phyloP scores from a whole-genome alignment of 37 sponge, comb jelly and placozoan species.

The Axinella damicornis region DNA sequence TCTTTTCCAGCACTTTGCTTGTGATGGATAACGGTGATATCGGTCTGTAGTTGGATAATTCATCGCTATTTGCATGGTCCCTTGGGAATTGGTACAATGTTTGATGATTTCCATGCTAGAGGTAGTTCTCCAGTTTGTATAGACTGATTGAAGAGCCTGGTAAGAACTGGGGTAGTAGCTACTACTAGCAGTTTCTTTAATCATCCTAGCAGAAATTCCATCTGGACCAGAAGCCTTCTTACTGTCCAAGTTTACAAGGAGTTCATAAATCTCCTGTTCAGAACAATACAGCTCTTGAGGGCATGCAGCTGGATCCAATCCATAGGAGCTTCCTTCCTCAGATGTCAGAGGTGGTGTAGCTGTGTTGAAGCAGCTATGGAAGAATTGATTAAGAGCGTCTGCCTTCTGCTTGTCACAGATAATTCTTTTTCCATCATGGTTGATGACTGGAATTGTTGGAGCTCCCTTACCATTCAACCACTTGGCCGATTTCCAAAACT shows the following conservation, averaged over 20 bases:
- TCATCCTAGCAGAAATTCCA: conserved; percentile 1
- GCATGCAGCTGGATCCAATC: no score
- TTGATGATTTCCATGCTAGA: neutral
- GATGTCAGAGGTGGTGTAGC: neutral
- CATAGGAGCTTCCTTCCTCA: neutral
- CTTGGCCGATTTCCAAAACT: neutral
- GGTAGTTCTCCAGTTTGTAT: neutral
- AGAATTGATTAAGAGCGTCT: neutral
- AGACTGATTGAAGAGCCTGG: neutral
- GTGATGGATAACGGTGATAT: conserved; percentile 4
- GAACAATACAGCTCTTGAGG: neutral
- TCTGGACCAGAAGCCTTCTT: neutral
- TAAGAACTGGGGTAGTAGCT: neutral
- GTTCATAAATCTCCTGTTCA: neutral
- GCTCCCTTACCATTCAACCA: neutral
- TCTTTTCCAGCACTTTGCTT: neutral
- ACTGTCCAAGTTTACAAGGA: neutral
- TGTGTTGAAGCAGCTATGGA: neutral
- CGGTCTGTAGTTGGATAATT: conserved; percentile 13
- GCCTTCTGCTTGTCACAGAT: neutral
- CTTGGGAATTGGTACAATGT: conserved; percentile 3
- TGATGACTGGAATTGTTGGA: neutral
- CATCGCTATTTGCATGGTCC: neutral
- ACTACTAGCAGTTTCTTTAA: conserved; percentile 4
- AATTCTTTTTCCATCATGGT: neutral